Conservation (phyloP, 2,797 vertebrate species). For the Benthosema pterotum region DNA sequence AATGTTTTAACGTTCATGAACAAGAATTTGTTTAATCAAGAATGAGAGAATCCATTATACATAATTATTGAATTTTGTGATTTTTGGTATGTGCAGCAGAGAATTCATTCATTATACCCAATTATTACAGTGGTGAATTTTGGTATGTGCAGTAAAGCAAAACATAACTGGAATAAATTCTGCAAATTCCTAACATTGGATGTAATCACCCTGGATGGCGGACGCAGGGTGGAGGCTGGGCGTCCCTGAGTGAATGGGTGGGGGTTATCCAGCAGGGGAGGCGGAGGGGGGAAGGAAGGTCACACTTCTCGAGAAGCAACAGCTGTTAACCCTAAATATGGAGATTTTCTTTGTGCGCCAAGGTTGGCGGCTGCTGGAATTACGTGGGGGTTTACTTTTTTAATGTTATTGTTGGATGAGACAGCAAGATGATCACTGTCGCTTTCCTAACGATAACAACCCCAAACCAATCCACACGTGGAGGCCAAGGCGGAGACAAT, state of each 20-base stretch:
- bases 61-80: no score
- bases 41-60: background rate
- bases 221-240: constrained; percentile 34
- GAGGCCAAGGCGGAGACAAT: constrained; percentile 38
- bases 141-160: constrained; percentile 16
- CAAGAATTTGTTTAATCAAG: no score
- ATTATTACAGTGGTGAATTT: constrained; percentile 17
- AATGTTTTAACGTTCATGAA: background rate
- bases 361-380: constrained; percentile 53
- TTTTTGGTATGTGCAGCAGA: no score
- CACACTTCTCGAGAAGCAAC: constrained; percentile 69
- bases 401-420: constrained; percentile 54
- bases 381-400: constrained; percentile 18
- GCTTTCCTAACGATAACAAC: constrained; percentile 26
- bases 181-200: constrained; percentile 48
- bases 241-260: constrained; percentile 51
- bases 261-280: constrained; percentile 27
- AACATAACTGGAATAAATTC: constrained; percentile 8
- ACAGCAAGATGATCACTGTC: constrained; percentile 44
- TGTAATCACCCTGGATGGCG: constrained; percentile 32
- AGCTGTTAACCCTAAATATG: constrained; percentile 78
- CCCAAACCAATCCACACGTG: constrained; percentile 22
- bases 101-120: no score
- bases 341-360: constrained; percentile 70
- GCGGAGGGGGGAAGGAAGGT: constrained; percentile 45